Percentiles rank a stretch among this genome's conserved stretches.
These are phyloP conservation scores for Xiphophorus hellerii DNA, from an alignment of 2,113 vertebrate species.

Conservation along the genomic window DNA sequence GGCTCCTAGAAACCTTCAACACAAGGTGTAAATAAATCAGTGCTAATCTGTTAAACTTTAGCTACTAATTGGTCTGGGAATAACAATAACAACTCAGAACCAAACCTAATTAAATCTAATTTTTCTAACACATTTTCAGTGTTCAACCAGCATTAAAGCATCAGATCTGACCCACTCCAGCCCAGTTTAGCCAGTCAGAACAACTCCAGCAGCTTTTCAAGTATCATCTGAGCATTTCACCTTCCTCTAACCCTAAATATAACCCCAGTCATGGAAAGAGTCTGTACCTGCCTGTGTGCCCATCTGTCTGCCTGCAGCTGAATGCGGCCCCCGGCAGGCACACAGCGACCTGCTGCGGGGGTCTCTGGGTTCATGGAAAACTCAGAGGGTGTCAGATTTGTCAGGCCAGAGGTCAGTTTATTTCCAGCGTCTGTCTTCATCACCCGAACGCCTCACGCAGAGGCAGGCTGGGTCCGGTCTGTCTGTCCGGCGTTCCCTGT, in stretches of 20 bases:
- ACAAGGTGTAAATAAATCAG: too few species aligned
- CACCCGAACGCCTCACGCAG: slow-evolving; percentile 27
- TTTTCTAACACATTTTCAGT: too few species aligned
- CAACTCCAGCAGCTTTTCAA: neutral
- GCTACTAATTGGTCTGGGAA: too few species aligned
- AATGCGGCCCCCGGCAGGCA: slow-evolving; percentile 38
- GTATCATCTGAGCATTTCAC: slow-evolving; percentile 28
- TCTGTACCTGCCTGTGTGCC: slow-evolving; percentile 28
- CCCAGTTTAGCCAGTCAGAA: neutral
- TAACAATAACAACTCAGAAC: neutral
- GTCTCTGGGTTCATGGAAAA: slow-evolving; percentile 60
- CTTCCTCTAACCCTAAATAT: slow-evolving; percentile 44
- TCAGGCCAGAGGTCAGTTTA: slow-evolving; percentile 67
- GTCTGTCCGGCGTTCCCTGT: neutral
- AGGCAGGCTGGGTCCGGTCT: neutral
- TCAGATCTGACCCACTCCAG: too few species aligned
- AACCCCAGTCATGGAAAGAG: slow-evolving; percentile 58
- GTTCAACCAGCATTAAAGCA: neutral
- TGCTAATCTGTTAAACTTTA: too few species aligned
- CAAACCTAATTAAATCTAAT: neutral
- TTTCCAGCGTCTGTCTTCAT: slow-evolving; percentile 68
- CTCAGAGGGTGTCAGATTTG: slow-evolving; percentile 66
- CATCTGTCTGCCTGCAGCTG: slow-evolving; percentile 28
- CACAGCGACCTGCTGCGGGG: slow-evolving; percentile 28
- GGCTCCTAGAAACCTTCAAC: too few species aligned